Base-by-base conservation (phyloP, 2,888 invertebrate genomes). In the Atherix ibis region DNA sequence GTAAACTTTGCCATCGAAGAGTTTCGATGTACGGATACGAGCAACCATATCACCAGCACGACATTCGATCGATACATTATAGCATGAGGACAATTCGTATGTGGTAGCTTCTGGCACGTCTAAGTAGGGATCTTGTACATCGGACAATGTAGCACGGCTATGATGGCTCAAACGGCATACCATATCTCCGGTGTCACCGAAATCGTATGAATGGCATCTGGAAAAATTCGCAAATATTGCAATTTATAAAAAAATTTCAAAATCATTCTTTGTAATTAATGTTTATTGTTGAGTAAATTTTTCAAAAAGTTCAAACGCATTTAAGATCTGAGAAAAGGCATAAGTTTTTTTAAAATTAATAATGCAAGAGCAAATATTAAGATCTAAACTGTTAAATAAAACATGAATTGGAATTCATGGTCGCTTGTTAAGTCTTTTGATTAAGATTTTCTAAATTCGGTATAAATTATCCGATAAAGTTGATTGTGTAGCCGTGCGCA, bases 1-100 rank as follows among this genome's bases (percentile, higher is more conserved):
- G 64, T 92, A 92, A 44, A 92, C 83, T 64, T 91, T 91, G 44
- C 91, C 91, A 56, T 85, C 85, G 66, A 91, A 91, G 38, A 91
- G 65, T 61, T 85, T 87, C 44, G 83, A 87, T 36, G 91, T 91
- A 61, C 84, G 83, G 52, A 91, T 88, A 45, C 78, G 75, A 24
- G 89, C 88, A 38, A 89, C 75, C 91, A 92, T 91, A 58, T 91
- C 88, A 34, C 87, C 83, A 18, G 85, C 75, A 36, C 87, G 76
- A 54, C 91, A 92, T 60, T 89, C 87, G 53, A 91, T 87, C 47
- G 82, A 84, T 31, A 91, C 88, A 62, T 91, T 91, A 70, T 91
- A 91, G 60, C 91, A 92, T 16, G 89, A 87, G 46, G 84, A 82
- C 44, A 91, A 64, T 64, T 91, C 91, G 64, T 85, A 89, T 10